Conservation (phyloP, 2,113 vertebrate genomes). For the Silurus asotus region DNA sequence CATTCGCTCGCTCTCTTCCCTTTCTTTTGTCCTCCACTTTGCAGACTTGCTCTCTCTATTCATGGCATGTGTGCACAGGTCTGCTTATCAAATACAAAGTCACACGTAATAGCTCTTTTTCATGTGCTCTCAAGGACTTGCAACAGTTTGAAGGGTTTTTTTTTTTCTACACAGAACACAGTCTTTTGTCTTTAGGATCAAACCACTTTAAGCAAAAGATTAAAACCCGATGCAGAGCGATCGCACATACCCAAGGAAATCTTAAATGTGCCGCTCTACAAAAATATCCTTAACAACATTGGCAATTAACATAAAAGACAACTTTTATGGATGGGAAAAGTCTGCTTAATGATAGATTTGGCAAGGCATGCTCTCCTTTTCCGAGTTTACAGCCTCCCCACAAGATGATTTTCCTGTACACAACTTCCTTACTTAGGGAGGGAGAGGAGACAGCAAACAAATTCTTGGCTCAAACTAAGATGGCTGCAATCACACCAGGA, state of each 20-base stretch:
- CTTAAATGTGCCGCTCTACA: constrained; percentile 7
- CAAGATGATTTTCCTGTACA: constrained; percentile 47
- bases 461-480: constrained; percentile 56
- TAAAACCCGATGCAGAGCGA: not conserved
- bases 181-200: constrained; percentile 18
- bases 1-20: not conserved
- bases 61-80: constrained; percentile 40
- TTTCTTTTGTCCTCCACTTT: not conserved
- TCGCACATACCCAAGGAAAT: not conserved
- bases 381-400: constrained; percentile 33
- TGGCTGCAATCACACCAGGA: constrained; percentile 63
- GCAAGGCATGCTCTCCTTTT: constrained; percentile 27
- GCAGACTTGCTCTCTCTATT: constrained; percentile 26
- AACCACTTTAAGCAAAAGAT: constrained; percentile 13
- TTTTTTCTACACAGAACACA: not conserved
- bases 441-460: constrained; percentile 44
- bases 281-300: constrained; percentile 32
- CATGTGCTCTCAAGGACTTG: not conserved
- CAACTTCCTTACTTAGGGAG: constrained; percentile 38
- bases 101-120: constrained; percentile 15
- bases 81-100: constrained; percentile 41
- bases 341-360: constrained; percentile 43
- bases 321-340: constrained; percentile 39
- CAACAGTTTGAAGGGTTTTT: not conserved
- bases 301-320: constrained; percentile 34